Base-by-base conservation (phyloP, 2,888 invertebrate species). In the Monopis laevigella region DNA sequence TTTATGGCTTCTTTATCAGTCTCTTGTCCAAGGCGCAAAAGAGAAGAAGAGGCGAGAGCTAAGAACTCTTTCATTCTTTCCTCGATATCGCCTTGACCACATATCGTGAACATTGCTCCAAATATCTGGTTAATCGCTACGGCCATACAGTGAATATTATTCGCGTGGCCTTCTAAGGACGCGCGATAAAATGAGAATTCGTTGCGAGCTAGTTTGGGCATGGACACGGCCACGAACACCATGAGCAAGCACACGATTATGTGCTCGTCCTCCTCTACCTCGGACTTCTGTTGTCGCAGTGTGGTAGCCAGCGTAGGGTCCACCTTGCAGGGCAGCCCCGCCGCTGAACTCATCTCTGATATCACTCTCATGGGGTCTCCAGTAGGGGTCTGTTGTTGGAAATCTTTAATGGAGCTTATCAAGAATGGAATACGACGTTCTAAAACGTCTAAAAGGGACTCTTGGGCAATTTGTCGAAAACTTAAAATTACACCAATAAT, bases 61-160 rank as follows among this genome's bases (percentile, higher is more conserved):
- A 92, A 68, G 57, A 92, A 99, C 65, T 99, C 99, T 62, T 98
- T 98, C 89, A 99, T 93, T 41, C 99, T 86, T 60, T 97, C 96
- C 61, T 96, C 96, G 48, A 98, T 96, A 62, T 99, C 99, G 17
- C 93, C 94, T 61, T 93, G 93, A 0, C 94, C 96, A 60, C 97
- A 96, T 51, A 98, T 92, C 2, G 96, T 95, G 59, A 99, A 99
- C 41, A 99, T 74, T 1, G 98, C 98, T 12, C 96, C 97, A 58
- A 98, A 98, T 47, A 98, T 93, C 53, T 93, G 92, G 61, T 96
- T 97, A 27, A 98, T 92, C 0, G 98, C 97, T 32, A 94, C 88
- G 1, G 98, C 96, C 85, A 99, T 92, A 62, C 99, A 99, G 66
- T 99, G 99, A 46, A 95, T 96, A 66, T 99, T 99, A 73, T 99